A percentile compares a stretch with the other conserved stretches of the same genome.
Conservation (phyloP, 2,888 invertebrate species). For the Nysson spinosus region DNA sequence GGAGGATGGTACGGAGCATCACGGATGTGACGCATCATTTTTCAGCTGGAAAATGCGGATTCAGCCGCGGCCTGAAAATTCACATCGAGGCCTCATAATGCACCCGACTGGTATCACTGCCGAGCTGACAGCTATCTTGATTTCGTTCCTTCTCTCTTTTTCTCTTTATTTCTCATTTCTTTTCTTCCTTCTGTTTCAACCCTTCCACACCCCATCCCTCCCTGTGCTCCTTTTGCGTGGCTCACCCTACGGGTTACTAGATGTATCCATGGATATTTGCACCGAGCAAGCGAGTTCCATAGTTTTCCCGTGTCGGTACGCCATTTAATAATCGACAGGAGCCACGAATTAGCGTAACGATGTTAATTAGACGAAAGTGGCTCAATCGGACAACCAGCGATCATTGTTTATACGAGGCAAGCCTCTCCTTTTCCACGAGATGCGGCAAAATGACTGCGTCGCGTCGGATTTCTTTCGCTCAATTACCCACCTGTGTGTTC, state of each 20-base stretch:
- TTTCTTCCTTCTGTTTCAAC: constrained; percentile 3
- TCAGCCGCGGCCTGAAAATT: constrained; percentile 54
- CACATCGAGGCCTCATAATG: constrained; percentile 54
- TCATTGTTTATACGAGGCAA: constrained; percentile 41
- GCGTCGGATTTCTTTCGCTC: constrained; percentile 51
- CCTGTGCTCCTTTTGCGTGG: not conserved
- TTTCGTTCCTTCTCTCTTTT: constrained; percentile 10
- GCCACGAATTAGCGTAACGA: constrained; percentile 12
- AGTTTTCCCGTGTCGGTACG: not conserved
- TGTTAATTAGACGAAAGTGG: constrained; percentile 28
- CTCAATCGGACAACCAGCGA: constrained; percentile 35
- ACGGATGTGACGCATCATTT: constrained; percentile 48
- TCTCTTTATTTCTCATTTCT: not conserved
- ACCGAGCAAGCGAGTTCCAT: no score
- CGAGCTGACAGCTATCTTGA: constrained; percentile 46
- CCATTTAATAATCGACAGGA: constrained; percentile 9
- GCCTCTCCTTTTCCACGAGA: constrained; percentile 15
- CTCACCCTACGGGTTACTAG: no score
- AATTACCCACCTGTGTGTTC: constrained; percentile 51
- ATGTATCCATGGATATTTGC: no score
- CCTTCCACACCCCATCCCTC: not conserved
- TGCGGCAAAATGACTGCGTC: constrained; percentile 21
- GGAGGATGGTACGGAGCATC: not conserved
- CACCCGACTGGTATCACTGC: constrained; percentile 34
- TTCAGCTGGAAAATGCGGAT: constrained; percentile 52